A percentile compares a stretch with the other conserved stretches of the same genome.
Conservation (phyloP, 2,888 invertebrate species). For the Aspidiotus rigidus region DNA sequence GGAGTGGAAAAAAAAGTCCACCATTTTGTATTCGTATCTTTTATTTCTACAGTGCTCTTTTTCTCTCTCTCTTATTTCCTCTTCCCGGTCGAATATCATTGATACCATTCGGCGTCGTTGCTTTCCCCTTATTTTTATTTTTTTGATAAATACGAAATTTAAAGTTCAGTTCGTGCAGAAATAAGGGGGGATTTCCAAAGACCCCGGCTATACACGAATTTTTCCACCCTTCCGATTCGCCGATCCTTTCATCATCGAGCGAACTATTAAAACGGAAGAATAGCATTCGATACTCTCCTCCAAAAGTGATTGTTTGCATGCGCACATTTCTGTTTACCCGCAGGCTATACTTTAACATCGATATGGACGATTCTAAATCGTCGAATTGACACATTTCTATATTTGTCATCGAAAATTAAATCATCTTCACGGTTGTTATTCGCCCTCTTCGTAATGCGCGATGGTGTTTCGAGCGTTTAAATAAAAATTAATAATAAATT, state of each 20-base stretch:
- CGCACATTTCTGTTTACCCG: neutral
- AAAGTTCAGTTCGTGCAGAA: slow-evolving; percentile 8
- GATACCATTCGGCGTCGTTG: slow-evolving; percentile 23
- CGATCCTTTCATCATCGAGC: slow-evolving; percentile 3
- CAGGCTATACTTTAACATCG: no score
- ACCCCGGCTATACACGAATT: neutral
- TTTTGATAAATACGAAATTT: slow-evolving; percentile 23
- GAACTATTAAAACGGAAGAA: slow-evolving; percentile 13
- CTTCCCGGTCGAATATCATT: slow-evolving; percentile 16
- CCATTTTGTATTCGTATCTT: slow-evolving; percentile 33
- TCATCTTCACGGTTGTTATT: slow-evolving; percentile 15
- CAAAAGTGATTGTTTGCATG: neutral
- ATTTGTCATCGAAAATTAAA: slow-evolving; percentile 27
- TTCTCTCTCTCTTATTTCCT: slow-evolving; percentile 7
- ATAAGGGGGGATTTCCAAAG: neutral
- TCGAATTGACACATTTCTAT: slow-evolving; percentile 25
- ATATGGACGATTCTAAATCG: neutral
- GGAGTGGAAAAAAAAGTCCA: slow-evolving; percentile 28
- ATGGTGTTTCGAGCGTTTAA: neutral
- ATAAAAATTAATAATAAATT: neutral
- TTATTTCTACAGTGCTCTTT: slow-evolving; percentile 27
- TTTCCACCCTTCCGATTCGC: slow-evolving; percentile 26
- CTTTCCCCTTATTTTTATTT: slow-evolving; percentile 15
- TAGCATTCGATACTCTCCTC: neutral
- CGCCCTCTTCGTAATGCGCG: neutral